Conservation (phyloP, 1,140 invertebrate species). For the Drosophila pseudoobscura region DNA sequence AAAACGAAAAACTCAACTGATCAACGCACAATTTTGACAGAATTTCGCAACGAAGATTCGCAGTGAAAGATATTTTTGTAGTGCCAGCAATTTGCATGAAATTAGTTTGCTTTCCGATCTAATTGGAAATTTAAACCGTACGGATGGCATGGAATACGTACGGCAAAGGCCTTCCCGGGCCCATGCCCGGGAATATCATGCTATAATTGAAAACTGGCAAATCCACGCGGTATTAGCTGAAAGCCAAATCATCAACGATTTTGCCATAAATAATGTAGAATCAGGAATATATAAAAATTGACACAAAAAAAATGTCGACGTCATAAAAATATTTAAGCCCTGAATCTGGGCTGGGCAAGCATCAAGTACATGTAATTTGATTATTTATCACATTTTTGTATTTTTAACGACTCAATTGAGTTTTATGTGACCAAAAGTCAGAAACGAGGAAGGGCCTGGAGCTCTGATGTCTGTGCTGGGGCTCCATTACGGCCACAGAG, state of each 20-base stretch:
- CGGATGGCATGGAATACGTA: conserved; percentile 7
- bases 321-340: conserved; percentile 60
- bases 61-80: conserved; percentile 24
- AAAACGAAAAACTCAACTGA: conserved; percentile 21
- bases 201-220: conserved; percentile 53
- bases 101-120: conserved; percentile 62
- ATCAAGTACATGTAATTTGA: conserved; percentile 78
- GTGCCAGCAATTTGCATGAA: conserved; percentile 58
- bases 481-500: conserved; percentile 49
- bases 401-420: conserved; percentile 80
- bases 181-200: too few species aligned
- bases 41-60: conserved; percentile 21
- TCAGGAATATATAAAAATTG: conserved; percentile 18
- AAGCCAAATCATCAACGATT: conserved; percentile 38
- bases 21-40: conserved; percentile 45
- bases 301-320: conserved; percentile 26
- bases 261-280: conserved; percentile 1
- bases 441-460: neutral
- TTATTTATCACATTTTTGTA: conserved; percentile 80
- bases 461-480: conserved; percentile 6
- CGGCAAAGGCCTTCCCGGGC: too few species aligned
- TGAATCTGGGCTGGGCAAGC: conserved; percentile 51
- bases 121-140: conserved; percentile 71
- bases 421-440: conserved; percentile 58
- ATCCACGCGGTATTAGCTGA: conserved; percentile 39